Evolutionary conservation across 2,888 invertebrate genomes (phyloP), one percentile per base, ranked within the genome.

Genomic region (Drosophila diplacantha): DNA sequence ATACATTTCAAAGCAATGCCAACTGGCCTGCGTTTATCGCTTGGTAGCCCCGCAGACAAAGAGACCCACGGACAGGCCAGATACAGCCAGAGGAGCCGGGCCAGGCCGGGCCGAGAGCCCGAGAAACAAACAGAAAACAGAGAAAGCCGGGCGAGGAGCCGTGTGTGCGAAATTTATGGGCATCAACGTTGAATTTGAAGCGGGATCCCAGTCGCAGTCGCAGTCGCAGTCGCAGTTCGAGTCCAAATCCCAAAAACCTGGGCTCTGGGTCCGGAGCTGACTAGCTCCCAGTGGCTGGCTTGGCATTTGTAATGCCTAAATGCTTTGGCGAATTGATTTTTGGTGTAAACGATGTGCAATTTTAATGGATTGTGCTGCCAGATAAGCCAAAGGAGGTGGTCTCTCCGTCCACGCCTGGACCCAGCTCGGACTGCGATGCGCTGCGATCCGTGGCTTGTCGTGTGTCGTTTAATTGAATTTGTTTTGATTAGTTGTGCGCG

Each of bases 341-440:
- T 86, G 87, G 87, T 87, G 87, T 87, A 87, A 87, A 87, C 87
- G 87, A 87, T 87, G 87, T 87, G 87, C 87, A 87, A 87, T 87
- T 87, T 87, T 87, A 87, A 87, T 87, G 87, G 87, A 87, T 87
- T 87, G 87, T 86, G 82, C 84, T 79, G 74, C 77, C 78, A 81
- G 87, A 87, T 87, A 87, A 87, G 87, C 75, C 69, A 26, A 70
- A 69, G 53, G 56, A 51, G 60, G 47, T 38, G 50, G 46, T 18
- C 43, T 11, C 39, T 31, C 31, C 34, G 8, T 5, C 9, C 18
- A 11, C 39, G 5, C 41, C 9, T 11, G 11, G 11, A 3, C 11
- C 9, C 49, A 12, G 18, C 50, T 29, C 14, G 37, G 51, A 22
- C 41, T 31, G 20, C 50, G 38, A 38, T 31, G 18, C 39, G 31